Conservation (phyloP, 2,797 vertebrate genomes). For the Esox masquinongy region DNA sequence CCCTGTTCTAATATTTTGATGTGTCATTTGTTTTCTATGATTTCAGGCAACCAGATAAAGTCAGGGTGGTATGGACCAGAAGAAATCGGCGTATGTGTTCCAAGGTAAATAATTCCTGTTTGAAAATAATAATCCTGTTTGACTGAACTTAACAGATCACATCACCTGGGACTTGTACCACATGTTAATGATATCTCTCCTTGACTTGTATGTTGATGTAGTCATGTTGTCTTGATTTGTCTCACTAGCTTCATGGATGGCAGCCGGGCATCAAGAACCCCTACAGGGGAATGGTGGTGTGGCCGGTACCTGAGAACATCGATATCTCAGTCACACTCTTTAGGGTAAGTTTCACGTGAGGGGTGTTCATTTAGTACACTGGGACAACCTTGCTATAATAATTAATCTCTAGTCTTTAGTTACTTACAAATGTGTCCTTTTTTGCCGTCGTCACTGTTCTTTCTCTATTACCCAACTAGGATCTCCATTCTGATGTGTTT, state of each 20-base stretch:
- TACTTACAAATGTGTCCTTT: not conserved
- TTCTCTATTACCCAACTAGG: conserved; percentile 59
- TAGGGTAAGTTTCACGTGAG: conserved; percentile 71
- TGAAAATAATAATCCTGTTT: not conserved
- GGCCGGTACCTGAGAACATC: conserved; percentile 91
- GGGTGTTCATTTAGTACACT: not conserved
- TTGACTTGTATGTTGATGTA: not conserved
- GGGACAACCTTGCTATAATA: not conserved
- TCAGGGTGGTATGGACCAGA: conserved; percentile 90
- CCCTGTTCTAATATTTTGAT: not conserved
- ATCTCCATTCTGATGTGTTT: conserved; percentile 84
- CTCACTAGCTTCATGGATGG: conserved; percentile 86
- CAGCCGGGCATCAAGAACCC: conserved; percentile 93
- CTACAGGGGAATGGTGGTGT: conserved; percentile 86
- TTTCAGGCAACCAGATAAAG: conserved; percentile 90
- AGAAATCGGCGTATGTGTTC: conserved; percentile 89
- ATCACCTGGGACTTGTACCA: not conserved
- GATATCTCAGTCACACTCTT: conserved; percentile 91
- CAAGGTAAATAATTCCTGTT: too few species aligned
- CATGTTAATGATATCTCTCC: not conserved
- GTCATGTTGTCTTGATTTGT: conserved; percentile 20
- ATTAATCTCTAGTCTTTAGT: not conserved
- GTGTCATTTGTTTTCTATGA: not conserved
- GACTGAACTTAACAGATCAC: not conserved
- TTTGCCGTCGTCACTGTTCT: not conserved